A percentile compares a stretch with the other conserved stretches of the same genome.
These are phyloP conservation scores for Clarias fuscus DNA, from an alignment of 2,797 vertebrate species.

Conservation along the genomic window DNA sequence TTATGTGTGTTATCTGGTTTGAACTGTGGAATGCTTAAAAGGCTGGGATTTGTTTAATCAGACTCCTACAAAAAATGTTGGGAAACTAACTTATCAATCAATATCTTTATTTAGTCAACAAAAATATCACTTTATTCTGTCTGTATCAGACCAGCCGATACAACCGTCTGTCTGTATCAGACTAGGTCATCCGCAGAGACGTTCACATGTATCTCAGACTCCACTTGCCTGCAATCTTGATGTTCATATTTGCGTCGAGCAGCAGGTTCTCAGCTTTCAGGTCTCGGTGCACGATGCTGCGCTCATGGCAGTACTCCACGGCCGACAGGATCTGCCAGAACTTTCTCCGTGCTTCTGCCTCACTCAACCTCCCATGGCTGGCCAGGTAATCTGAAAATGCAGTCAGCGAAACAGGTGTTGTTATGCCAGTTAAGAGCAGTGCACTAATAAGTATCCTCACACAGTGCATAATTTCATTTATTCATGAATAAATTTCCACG, in stretches of 20 bases:
- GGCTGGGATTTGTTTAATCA: constrained; percentile 8
- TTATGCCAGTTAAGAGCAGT: background rate
- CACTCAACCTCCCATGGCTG: constrained; percentile 91
- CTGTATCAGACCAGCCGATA: too few species aligned
- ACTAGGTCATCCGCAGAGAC: background rate
- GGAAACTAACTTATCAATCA: background rate
- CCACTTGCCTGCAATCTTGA: constrained; percentile 94
- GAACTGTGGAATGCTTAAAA: constrained; percentile 32
- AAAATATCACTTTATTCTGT: background rate
- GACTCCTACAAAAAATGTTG: background rate
- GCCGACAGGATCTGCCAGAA: constrained; percentile 99
- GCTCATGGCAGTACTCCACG: constrained; percentile 93
- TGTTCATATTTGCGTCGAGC: constrained; percentile 96
- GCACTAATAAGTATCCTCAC: background rate
- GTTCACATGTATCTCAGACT: background rate
- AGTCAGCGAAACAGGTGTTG: background rate
- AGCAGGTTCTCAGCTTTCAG: constrained; percentile 97
- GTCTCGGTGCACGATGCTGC: constrained; percentile 93
- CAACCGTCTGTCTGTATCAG: too few species aligned
- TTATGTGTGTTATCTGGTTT: constrained; percentile 33
- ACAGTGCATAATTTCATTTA: background rate
- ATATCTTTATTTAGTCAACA: background rate
- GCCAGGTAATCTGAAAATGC: constrained; percentile 88
- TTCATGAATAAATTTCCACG: too few species aligned
- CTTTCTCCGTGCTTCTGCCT: constrained; percentile 91